These are phyloP conservation scores for Probaryconus sp. DNA, from an alignment of 1,140 invertebrate genomes.

Conservation along the genomic window DNA sequence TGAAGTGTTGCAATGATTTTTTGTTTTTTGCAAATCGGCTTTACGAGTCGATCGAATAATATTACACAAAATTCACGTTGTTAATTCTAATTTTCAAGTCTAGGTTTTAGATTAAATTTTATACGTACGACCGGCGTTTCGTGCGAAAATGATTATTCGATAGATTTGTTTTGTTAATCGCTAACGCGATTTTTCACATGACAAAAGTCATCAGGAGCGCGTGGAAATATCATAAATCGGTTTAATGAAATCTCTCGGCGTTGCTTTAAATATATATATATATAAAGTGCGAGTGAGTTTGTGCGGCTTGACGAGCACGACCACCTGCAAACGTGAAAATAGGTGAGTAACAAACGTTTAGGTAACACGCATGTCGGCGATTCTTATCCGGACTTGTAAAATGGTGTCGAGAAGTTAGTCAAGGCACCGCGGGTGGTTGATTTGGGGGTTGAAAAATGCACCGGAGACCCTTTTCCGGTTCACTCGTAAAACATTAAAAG, in stretches of 20 bases:
- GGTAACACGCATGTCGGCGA: slow-evolving; percentile 57
- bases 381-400: slow-evolving; percentile 55
- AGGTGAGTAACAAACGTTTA: slow-evolving; percentile 57
- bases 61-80: too few species aligned
- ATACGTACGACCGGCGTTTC: too few species aligned
- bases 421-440: slow-evolving; percentile 48
- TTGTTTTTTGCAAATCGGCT: too few species aligned
- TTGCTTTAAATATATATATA: slow-evolving; percentile 31
- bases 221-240: slow-evolving; percentile 36
- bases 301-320: background rate
- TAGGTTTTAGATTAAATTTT: too few species aligned
- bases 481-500: slow-evolving; percentile 51
- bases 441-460: slow-evolving; percentile 47
- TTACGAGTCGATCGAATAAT: too few species aligned
- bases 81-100: too few species aligned
- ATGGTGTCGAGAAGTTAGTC: slow-evolving; percentile 58
- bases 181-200: slow-evolving; percentile 7
- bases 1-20: too few species aligned
- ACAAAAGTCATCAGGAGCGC: slow-evolving; percentile 20
- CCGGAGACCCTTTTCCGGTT: slow-evolving; percentile 48
- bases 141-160: too few species aligned
- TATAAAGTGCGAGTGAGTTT: background rate
- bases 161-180: too few species aligned
- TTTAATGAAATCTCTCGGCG: slow-evolving; percentile 45
- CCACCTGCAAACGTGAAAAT: slow-evolving; percentile 19